Base-by-base conservation (phyloP, 2,888 invertebrate species). In the Psylliodes chrysocephalus region DNA sequence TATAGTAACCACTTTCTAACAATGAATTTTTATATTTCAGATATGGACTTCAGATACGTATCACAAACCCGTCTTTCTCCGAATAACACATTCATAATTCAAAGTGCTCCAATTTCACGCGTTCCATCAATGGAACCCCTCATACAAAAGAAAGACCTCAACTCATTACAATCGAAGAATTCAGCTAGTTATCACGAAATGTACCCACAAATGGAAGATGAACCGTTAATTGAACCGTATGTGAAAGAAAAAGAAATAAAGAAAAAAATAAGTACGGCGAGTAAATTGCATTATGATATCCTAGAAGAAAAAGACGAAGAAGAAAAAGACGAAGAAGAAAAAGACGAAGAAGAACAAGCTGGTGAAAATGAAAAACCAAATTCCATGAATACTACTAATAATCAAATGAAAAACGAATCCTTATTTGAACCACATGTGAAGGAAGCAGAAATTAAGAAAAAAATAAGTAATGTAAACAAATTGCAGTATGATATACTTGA, bases 281-380 rank as follows among this genome's bases (percentile, higher is more conserved):
- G 15, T 7, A 64, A 60, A 14, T 15, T 47, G 4, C 54, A 65
- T 8, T 53, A 63, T 14, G 65, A 65, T 15, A 63, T 68, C 25
- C 63, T 63, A 6, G 68, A 68, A 46, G 68, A 65, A 49, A 60
- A 63, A 19, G 64, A 68, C 2, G 64, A 64, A 42, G 44, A 57
- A 5, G 49, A 60, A 18, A 33, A 47, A 5, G 14, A 7, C 10
- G 28, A 4, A 5, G 54, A 42, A 17, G 10, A 42, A 19, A 15
- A n/a, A n/a, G n/a, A n/a, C n/a, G n/a, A n/a, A n/a, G n/a, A n/a
- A n/a, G n/a, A n/a, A n/a, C n/a, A n/a, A n/a, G n/a, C n/a, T n/a
- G n/a, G n/a, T n/a, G n/a, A n/a, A n/a, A n/a, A n/a, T n/a, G n/a
- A n/a, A n/a, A n/a, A n/a, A n/a, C n/a, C n/a, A n/a, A n/a, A n/a